These are phyloP conservation scores for Oreochromis aureus DNA, from an alignment of 2,113 vertebrate genomes.

Conservation along the genomic window DNA sequence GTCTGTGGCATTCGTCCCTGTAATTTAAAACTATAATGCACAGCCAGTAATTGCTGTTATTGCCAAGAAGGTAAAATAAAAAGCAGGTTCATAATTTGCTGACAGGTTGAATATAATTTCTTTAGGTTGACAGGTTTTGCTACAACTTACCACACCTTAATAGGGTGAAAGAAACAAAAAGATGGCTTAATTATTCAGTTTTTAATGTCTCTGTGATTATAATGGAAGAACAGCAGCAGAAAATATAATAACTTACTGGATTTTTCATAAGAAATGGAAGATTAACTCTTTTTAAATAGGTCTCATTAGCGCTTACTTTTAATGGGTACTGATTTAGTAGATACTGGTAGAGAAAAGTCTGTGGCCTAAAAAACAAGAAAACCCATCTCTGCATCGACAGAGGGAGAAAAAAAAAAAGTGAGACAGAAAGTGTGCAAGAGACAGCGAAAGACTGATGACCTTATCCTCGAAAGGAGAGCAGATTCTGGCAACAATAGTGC, in stretches of 20 bases:
- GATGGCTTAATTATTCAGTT: background rate
- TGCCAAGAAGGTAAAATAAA: slow-evolving; percentile 27
- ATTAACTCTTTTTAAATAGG: background rate
- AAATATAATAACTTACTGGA: background rate
- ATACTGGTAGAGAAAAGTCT: background rate
- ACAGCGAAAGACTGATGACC: slow-evolving; percentile 37
- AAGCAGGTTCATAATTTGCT: background rate
- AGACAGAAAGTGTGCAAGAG: slow-evolving; percentile 13
- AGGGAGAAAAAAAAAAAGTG: background rate
- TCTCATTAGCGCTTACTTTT: background rate
- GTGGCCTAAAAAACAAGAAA: background rate
- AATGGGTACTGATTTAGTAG: background rate
- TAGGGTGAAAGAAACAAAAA: background rate
- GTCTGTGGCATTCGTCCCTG: slow-evolving; percentile 36
- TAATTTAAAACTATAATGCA: slow-evolving; percentile 6
- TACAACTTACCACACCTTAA: background rate
- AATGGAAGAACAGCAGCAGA: background rate
- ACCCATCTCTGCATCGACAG: slow-evolving; percentile 12
- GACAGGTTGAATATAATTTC: background rate
- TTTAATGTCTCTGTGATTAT: background rate
- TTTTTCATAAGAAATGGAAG: background rate
- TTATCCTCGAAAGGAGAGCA: background rate
- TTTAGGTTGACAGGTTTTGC: background rate
- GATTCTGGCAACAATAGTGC: background rate
- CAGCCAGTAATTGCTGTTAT: slow-evolving; percentile 37